Evolutionary conservation across 2,888 invertebrate species (phyloP), one percentile per base, ranked within the genome.

Genomic region (Drosophila phalerata): DNA sequence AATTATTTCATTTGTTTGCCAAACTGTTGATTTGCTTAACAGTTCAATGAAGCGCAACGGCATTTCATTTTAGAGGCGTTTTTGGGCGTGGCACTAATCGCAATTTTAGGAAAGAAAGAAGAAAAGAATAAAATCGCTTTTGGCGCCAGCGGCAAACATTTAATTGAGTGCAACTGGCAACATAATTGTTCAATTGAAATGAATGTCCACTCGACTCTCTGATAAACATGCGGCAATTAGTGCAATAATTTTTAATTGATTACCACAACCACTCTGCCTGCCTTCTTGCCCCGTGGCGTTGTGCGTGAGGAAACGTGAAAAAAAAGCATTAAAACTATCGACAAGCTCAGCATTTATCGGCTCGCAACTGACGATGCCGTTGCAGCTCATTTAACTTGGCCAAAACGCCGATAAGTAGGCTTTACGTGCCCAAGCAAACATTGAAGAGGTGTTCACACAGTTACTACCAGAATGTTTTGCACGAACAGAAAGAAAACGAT

Each of bases 181-280:
- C 72, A 69, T 84, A 86, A 81, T 87, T 86, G 84, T 73, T 74
- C 89, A 85, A 89, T 85, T 85, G 85, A 84, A 84, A 77, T 58
- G 71, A 79, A 79, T 82, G 40, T 42, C 57, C 48, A 40, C 43
- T 51, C n/a, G 37, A 30, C 49, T 56, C 56, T 45, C 38, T 19
- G 32, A 71, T 77, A 80, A 86, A 80, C 75, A 71, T 69, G 70
- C 73, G 19, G 69, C 89, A 85, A 87, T 84, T 88, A 86, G 65
- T 67, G 67, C 57, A 53, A 42, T 74, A 84, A 63, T 73, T 88
- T 81, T 77, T 78, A 89, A 86, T 84, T 89, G 85, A 81, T 88
- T 73, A 63, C 32, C 71, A 45, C 70, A 64, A 43, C 67, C 48
- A 42, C 2, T 8, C 11, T 9, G 13, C 32, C 32, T 56, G 61